Evolutionary conservation across 2,113 vertebrate species (phyloP).

Genomic region (Oncorhynchus clarkii): DNA sequence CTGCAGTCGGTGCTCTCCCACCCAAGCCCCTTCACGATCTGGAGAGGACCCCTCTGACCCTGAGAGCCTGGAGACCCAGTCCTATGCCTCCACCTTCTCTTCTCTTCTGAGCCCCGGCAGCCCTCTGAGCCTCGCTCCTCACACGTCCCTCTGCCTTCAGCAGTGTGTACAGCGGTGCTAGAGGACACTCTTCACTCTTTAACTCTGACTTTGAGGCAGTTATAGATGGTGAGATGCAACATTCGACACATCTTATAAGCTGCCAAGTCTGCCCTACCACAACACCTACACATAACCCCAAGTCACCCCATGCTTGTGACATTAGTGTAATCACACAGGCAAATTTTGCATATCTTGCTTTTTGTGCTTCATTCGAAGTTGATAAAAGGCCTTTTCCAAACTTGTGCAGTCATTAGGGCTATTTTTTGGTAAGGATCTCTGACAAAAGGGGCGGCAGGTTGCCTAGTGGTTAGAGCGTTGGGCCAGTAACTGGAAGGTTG

Average conservation of each 20-base stretch:
- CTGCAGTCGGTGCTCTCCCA: slow-evolving; percentile 85
- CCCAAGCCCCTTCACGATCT: slow-evolving; percentile 71
- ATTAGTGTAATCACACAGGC: no score
- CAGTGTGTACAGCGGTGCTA: slow-evolving; percentile 83
- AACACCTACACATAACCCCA: no score
- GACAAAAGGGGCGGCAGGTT: no score
- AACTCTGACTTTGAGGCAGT: not conserved
- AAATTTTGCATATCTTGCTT: no score
- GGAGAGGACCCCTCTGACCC: slow-evolving; percentile 79
- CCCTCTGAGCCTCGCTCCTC: slow-evolving; percentile 57
- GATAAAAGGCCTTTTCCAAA: no score
- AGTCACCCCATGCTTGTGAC: no score
- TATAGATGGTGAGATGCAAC: not conserved
- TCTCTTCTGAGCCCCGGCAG: slow-evolving; percentile 81
- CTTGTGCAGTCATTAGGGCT: no score
- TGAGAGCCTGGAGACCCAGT: slow-evolving; percentile 79
- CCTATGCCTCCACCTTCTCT: slow-evolving; percentile 82
- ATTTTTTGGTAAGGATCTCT: no score
- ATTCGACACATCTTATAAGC: not conserved
- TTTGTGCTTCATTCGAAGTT: no score
- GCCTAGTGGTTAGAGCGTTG: no score
- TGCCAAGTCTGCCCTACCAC: no score
- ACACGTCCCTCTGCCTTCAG: slow-evolving; percentile 89
- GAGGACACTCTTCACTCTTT: slow-evolving; percentile 76
- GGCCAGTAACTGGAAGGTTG: no score